phyloP scores from a whole-genome alignment of 1,140 invertebrate genomes.

The Hyposmocoma kahamanoa region DNA sequence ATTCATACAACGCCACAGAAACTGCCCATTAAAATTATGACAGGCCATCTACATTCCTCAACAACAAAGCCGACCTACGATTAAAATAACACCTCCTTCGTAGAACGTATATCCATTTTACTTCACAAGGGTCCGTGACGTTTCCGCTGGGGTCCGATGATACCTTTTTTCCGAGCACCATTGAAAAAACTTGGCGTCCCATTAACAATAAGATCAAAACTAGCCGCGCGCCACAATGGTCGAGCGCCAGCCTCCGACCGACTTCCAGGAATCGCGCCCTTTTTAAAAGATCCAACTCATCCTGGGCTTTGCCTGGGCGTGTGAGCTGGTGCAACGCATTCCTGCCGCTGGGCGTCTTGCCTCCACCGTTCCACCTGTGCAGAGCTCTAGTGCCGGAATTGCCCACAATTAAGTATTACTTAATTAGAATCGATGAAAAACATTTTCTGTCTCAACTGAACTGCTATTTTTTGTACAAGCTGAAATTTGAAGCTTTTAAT shows the following conservation, averaged over 20 bases:
- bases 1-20: constrained; percentile 44
- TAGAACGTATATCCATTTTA: constrained; percentile 67
- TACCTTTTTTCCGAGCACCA: constrained; percentile 61
- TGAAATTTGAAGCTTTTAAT: no score
- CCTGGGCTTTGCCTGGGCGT: constrained; percentile 37
- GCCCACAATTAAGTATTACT: no score
- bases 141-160: constrained; percentile 67
- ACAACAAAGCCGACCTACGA: constrained; percentile 66
- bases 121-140: constrained; percentile 65
- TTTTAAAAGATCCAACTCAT: constrained; percentile 66
- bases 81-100: constrained; percentile 70
- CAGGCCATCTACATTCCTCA: constrained; percentile 68
- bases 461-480: no score
- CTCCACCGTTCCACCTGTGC: no score
- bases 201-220: constrained; percentile 74
- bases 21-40: constrained; percentile 68
- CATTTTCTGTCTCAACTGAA: no score
- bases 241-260: constrained; percentile 66
- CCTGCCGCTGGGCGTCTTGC: constrained; percentile 17
- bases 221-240: constrained; percentile 67
- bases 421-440: no score
- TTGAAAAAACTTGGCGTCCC: constrained; percentile 70
- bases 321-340: constrained; percentile 57
- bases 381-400: no score
- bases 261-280: constrained; percentile 65